Conservation (phyloP, 2,888 invertebrate species). For the Philereme vetulata region DNA sequence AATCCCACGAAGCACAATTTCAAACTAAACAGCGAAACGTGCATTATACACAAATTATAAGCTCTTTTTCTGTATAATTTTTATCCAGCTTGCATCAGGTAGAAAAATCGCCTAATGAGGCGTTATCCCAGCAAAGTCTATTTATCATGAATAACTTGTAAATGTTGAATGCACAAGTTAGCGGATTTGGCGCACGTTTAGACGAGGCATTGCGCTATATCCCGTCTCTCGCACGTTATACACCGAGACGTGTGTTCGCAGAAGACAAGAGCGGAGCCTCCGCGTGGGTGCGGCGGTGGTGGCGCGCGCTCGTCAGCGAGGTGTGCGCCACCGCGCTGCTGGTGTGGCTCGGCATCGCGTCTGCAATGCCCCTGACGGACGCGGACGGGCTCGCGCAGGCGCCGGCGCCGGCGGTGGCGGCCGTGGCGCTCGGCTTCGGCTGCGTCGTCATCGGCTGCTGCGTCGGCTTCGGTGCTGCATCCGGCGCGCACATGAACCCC, state of each 20-base stretch:
- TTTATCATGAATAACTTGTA: too few relatives aligned
- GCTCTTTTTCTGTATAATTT: too few relatives aligned
- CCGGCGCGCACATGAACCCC: slow-evolving; percentile 92
- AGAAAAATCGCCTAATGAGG: too few relatives aligned
- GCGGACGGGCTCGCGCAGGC: not conserved
- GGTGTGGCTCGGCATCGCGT: slow-evolving; percentile 64
- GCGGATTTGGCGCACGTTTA: too few relatives aligned
- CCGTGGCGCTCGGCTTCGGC: slow-evolving; percentile 71
- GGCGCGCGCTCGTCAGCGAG: slow-evolving; percentile 70
- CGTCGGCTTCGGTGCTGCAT: slow-evolving; percentile 86
- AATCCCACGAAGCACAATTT: too few relatives aligned
- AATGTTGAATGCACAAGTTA: too few relatives aligned
- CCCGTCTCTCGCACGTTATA: not conserved
- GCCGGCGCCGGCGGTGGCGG: slow-evolving; percentile 49
- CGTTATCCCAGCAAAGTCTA: too few relatives aligned
- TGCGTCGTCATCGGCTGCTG: slow-evolving; percentile 60
- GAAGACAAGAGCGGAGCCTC: slow-evolving; percentile 30
- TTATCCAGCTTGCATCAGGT: too few relatives aligned
- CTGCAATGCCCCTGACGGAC: slow-evolving; percentile 38
- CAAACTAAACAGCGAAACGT: too few relatives aligned
- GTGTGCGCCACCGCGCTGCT: slow-evolving; percentile 68
- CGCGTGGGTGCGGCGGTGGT: slow-evolving; percentile 57
- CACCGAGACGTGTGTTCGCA: not conserved
- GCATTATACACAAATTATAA: too few relatives aligned
- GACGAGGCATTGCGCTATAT: too few relatives aligned